Conservation (phyloP, 2,113 vertebrate genomes). For the Alaudala cheleensis region DNA sequence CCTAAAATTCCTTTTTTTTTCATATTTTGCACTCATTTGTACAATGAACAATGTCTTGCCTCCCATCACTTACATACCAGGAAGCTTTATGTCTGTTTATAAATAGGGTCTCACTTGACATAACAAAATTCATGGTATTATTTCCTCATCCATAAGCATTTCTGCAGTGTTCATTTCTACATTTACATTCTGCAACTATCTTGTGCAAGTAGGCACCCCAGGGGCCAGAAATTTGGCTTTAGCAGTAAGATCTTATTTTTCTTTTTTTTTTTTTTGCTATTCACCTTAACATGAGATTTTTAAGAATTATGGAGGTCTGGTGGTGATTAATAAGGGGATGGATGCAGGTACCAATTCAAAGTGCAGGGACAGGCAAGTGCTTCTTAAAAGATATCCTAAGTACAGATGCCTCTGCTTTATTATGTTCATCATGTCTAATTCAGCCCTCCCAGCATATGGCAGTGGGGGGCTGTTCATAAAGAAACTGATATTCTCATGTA, state of each 20-base stretch:
- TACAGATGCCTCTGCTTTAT: slow-evolving; percentile 2
- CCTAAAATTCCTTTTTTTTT: slow-evolving; percentile 11
- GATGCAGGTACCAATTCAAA: not conserved
- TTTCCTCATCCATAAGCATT: slow-evolving; percentile 56
- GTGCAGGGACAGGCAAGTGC: not conserved
- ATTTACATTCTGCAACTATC: slow-evolving; percentile 36
- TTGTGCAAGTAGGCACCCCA: not conserved
- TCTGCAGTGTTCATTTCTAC: slow-evolving; percentile 15
- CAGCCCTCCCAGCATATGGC: not conserved
- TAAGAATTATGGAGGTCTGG: not conserved
- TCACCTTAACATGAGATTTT: not conserved
- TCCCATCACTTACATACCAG: slow-evolving; percentile 41
- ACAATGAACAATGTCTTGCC: slow-evolving; percentile 36
- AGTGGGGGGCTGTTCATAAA: slow-evolving; percentile 4
- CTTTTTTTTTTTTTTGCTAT: not conserved
- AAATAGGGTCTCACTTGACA: slow-evolving; percentile 51
- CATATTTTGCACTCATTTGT: slow-evolving; percentile 42
- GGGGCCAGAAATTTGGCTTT: slow-evolving; percentile 12
- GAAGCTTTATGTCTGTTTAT: slow-evolving; percentile 61
- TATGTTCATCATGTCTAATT: slow-evolving; percentile 38
- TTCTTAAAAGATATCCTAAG: not conserved
- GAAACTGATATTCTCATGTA: slow-evolving; percentile 8
- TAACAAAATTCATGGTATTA: slow-evolving; percentile 43
- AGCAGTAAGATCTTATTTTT: not conserved
- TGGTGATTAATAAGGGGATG: not conserved